Evolutionary conservation across 2,113 vertebrate genomes (phyloP), one percentile per base, ranked within the genome.

Genomic region (Poicephalus meyeri): DNA sequence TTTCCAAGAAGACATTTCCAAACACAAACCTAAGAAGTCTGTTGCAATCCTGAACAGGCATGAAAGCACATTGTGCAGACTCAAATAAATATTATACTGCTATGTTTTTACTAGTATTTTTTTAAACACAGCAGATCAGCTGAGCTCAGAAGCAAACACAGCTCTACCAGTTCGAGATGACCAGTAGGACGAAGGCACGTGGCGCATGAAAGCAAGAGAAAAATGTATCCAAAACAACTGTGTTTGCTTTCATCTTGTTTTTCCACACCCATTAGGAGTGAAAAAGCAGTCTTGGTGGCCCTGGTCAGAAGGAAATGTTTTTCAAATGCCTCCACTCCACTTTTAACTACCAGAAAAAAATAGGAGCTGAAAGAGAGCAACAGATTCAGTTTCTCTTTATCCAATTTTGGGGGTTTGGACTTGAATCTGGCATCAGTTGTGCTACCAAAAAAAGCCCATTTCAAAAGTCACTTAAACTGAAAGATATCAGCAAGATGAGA

Each of bases 191-290:
- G 80, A 85, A 84, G 14, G 63, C 63, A 78, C 53, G 50, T 93
- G 82, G 63, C 63, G 65, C 49, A 66, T 91, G 79, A 95, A 94
- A 94, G 92, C 78, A 76, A 87, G 50, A 91, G 52, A 9, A 17
- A 49, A 92, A 85, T n/a, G 18, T 56, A 58, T 63, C 85, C 16
- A 37, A 71, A 93, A 88, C 33, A 63, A 44, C 25, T 47, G 10
- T 24, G 28, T 65, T 92, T 91, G 86, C 79, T 94, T 95, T 96
- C 64, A 66, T 82, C 88, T 94, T 92, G 82, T 90, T 97, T 95
- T 95, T 92, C 91, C 84, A 95, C 61, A 82, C 78, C 82, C 79
- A 26, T 76, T 64, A 86, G 47, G 70, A 93, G 61, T n/a, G 44
- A 46, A 80, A 77, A 91, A 88, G 53, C 16, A 82, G 28, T 28